phyloP scores from a whole-genome alignment of 1,140 invertebrate genomes.

The Bombus sylvicola region DNA sequence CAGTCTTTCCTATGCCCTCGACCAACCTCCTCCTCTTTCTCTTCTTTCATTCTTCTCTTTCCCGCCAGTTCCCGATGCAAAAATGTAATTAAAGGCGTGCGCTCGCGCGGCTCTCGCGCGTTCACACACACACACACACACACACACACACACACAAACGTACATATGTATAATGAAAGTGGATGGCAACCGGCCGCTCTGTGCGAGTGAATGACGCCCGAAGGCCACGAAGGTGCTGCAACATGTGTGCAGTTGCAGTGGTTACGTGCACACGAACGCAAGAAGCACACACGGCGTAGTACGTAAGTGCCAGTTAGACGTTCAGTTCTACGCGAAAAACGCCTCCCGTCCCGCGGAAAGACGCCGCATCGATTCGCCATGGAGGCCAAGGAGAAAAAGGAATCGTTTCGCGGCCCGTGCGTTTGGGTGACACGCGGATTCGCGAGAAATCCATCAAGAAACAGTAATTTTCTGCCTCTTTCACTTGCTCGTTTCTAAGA shows the following conservation, averaged over 20 bases:
- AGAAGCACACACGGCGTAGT: constrained; percentile 1
- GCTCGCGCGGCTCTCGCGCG: constrained; percentile 50
- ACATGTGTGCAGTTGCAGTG: constrained; percentile 68
- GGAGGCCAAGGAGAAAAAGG: constrained; percentile 60
- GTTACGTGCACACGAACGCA: constrained; percentile 49
- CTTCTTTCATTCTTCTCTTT: constrained; percentile 41
- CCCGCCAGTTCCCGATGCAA: constrained; percentile 73
- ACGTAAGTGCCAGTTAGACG: constrained; percentile 33
- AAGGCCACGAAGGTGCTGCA: constrained; percentile 79
- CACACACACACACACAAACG: constrained; percentile 30
- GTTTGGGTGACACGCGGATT: constrained; percentile 21
- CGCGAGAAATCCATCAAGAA: constrained; percentile 22
- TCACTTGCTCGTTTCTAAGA: background rate
- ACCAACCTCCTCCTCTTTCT: constrained; percentile 41
- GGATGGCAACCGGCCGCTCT: constrained; percentile 74
- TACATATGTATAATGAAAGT: constrained; percentile 74
- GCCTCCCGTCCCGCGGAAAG: constrained; percentile 53
- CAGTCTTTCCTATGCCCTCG: constrained; percentile 37
- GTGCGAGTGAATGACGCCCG: constrained; percentile 80
- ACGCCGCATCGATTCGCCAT: constrained; percentile 62
- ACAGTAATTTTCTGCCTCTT: background rate
- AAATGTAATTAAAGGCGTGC: constrained; percentile 80
- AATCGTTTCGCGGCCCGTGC: constrained; percentile 18
- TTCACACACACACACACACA: background rate
- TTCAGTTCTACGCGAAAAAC: constrained; percentile 26